Conservation (phyloP, 1,140 invertebrate species). For the Plodia interpunctella region DNA sequence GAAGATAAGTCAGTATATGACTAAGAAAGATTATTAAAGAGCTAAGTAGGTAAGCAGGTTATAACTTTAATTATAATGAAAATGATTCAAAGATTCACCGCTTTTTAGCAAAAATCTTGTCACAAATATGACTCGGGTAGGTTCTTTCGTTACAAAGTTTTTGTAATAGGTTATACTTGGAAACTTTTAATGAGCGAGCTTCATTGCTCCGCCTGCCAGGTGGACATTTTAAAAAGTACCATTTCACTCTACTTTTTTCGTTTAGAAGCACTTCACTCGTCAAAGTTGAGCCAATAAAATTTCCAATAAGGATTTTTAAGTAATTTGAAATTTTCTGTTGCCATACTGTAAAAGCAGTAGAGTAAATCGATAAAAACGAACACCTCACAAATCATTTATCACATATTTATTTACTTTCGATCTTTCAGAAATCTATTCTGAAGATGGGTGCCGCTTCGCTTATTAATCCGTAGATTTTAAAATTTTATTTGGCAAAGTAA, state of each 20-base stretch:
- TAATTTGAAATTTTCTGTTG: neutral
- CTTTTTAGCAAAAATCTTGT: conserved; percentile 1
- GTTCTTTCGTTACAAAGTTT: conserved; percentile 10
- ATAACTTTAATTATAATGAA: neutral
- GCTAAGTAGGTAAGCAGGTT: no score
- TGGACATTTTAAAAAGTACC: conserved; percentile 22
- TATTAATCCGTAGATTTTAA: no score
- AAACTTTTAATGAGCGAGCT: conserved; percentile 28
- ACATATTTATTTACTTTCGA: no score
- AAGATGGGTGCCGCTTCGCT: no score
- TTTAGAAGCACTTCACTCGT: conserved; percentile 12
- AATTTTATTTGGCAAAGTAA: no score
- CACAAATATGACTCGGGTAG: neutral
- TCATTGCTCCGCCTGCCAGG: conserved; percentile 22
- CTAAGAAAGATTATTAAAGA: no score
- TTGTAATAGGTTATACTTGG: conserved; percentile 18
- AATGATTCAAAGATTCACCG: neutral
- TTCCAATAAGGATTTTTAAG: conserved; percentile 16
- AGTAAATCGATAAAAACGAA: no score
- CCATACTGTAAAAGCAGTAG: no score
- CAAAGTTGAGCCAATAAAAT: conserved; percentile 19
- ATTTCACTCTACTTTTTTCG: conserved; percentile 16
- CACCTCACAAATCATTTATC: no score
- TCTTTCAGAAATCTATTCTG: no score
- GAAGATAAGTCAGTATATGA: no score